Evolutionary conservation across 2,113 vertebrate genomes (phyloP).

Genomic region (Ptychochromis oligacanthus): DNA sequence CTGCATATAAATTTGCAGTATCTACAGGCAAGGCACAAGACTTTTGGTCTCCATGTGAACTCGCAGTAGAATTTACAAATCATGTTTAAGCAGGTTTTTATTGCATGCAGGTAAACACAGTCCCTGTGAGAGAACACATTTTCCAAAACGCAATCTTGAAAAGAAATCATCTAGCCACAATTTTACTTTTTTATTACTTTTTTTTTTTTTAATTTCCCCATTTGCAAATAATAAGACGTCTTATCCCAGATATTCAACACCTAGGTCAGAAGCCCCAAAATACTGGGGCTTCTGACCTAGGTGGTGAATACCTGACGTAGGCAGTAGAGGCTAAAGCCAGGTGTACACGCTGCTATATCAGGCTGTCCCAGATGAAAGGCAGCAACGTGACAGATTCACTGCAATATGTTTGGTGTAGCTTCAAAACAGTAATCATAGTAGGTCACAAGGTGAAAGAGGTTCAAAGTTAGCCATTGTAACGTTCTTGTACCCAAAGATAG

Average conservation of each 20-base stretch:
- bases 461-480: neutral
- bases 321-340: no score
- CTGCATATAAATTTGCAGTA: neutral
- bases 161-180: neutral
- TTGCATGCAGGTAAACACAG: no score
- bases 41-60: neutral
- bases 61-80: neutral
- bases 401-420: no score
- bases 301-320: no score
- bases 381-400: neutral
- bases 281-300: no score
- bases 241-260: neutral
- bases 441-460: neutral
- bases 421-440: neutral
- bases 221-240: neutral
- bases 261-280: neutral
- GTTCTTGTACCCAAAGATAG: no score
- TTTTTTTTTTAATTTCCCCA: fast-evolving
- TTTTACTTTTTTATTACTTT: neutral
- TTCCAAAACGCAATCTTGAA: neutral
- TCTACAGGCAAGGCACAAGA: neutral
- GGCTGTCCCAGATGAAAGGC: neutral
- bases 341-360: neutral
- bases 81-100: no score
- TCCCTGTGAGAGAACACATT: neutral